phyloP scores from a whole-genome alignment of 53 echinoderm and acorn worm genomes.

The Mesocentrotus franciscanus region DNA sequence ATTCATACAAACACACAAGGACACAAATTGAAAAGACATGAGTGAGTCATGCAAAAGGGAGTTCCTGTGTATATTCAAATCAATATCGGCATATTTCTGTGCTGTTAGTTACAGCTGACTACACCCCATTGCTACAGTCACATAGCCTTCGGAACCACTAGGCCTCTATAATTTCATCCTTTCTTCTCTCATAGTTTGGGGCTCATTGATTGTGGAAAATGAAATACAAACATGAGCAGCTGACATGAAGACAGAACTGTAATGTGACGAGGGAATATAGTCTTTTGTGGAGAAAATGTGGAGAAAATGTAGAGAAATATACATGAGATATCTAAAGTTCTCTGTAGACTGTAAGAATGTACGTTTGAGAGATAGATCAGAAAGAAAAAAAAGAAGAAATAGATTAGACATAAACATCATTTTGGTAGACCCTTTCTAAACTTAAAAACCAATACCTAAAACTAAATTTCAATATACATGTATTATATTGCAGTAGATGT shows the following conservation, averaged over 20 bases:
- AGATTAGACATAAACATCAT: too few species aligned
- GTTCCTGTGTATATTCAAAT: not conserved
- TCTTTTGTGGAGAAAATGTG: too few species aligned
- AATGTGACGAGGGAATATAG: not conserved
- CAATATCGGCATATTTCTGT: slow-evolving; percentile 13
- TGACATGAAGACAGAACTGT: not conserved
- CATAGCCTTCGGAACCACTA: not conserved
- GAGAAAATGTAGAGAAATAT: too few species aligned
- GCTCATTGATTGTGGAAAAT: not conserved
- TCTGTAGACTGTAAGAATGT: not conserved
- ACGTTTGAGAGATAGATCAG: too few species aligned
- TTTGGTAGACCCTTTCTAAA: too few species aligned
- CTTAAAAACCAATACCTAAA: too few species aligned
- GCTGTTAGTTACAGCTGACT: not conserved
- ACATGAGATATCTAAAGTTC: not conserved
- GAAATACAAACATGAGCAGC: slow-evolving; percentile 22
- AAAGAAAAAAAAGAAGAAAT: too few species aligned
- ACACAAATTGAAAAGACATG: not conserved
- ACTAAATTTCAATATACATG: too few species aligned
- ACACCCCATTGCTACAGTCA: not conserved
- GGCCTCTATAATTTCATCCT: slow-evolving; percentile 14
- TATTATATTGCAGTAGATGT: too few species aligned
- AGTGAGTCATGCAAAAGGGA: not conserved
- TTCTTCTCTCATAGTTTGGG: not conserved
- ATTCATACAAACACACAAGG: not conserved